Evolutionary conservation across 1,140 invertebrate genomes (phyloP), one percentile per base, ranked within the genome.

Genomic region (Lordiphosa mommai): DNA sequence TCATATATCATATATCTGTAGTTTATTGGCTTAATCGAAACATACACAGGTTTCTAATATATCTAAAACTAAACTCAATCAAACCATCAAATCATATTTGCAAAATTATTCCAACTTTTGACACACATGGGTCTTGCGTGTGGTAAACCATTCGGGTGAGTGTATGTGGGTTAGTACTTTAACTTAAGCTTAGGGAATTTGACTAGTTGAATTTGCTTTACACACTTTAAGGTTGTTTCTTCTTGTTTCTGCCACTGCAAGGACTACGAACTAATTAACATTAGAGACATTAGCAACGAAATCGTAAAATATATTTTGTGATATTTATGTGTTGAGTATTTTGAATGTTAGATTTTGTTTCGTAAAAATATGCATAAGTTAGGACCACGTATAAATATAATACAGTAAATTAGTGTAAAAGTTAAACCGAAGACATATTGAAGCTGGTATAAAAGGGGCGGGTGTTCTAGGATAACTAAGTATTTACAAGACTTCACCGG

Each of bases 191-290:
- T 82, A 86, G 32, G 68, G 58, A 86, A 86, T 86, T 86, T 86
- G 82, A 86, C 82, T 86, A 86, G 82, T 86, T 86, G 74, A 82
- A 86, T 86, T 84, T 86, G 60, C 72, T 86, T 86, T 86, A 86
- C 82, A 86, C 74, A 86, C 56, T 76, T 63, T 67, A 84, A 72
- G 59, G 67, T 72, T 72, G 53, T 14, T 57, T 30, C n/a, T 49
- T 49, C 14, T 48, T 17, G 4, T 37, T 69, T 49, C 40, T 63
- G 33, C 55, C 56, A 61, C 56, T 71, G 61, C 53, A 49, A 32
- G 55, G 47, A 50, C 66, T 84, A 84, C 52, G 59, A 76, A 84
- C 77, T 84, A 84, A 84, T 84, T 84, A 84, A 84, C 77, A 77
- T 84, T 80, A 80, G 55, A 67, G 55, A 65, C 61, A 59, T 77